Conservation (phyloP, 2,888 invertebrate genomes). For the Lasioglossum calceatum region DNA sequence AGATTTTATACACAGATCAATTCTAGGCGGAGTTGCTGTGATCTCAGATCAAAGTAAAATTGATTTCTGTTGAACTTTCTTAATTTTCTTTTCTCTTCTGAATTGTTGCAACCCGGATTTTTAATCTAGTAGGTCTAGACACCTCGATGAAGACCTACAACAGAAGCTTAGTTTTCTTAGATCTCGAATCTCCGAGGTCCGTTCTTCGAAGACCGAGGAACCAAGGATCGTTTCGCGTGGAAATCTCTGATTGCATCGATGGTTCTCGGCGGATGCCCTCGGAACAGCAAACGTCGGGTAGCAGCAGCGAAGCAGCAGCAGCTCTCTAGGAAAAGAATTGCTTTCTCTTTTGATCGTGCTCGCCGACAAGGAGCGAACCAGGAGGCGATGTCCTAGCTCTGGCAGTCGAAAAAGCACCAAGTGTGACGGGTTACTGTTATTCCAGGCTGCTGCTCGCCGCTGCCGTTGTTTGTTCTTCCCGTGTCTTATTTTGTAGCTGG, state of each 20-base stretch:
- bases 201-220: not conserved
- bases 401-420: slow-evolving; percentile 78
- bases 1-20: too few relatives aligned
- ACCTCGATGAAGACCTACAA: not conserved
- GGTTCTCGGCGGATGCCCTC: not conserved
- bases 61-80: not conserved
- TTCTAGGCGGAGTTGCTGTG: too few relatives aligned
- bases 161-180: not conserved
- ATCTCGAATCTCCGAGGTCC: not conserved
- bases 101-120: not conserved
- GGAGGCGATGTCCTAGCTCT: slow-evolving; percentile 54
- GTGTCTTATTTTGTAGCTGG: slow-evolving; percentile 58
- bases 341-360: slow-evolving; percentile 62
- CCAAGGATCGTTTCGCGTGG: slow-evolving; percentile 1
- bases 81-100: too few relatives aligned
- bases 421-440: slow-evolving; percentile 84
- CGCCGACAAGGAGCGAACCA: slow-evolving; percentile 34
- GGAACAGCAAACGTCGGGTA: not conserved
- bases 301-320: not conserved
- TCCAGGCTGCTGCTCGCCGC: slow-evolving; percentile 72
- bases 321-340: slow-evolving; percentile 48
- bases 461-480: slow-evolving; percentile 74
- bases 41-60: not conserved
- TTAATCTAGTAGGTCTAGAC: not conserved
- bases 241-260: slow-evolving; percentile 21